phyloP scores from a whole-genome alignment of 2,797 vertebrate genomes.

The Chiloscyllium punctatum region DNA sequence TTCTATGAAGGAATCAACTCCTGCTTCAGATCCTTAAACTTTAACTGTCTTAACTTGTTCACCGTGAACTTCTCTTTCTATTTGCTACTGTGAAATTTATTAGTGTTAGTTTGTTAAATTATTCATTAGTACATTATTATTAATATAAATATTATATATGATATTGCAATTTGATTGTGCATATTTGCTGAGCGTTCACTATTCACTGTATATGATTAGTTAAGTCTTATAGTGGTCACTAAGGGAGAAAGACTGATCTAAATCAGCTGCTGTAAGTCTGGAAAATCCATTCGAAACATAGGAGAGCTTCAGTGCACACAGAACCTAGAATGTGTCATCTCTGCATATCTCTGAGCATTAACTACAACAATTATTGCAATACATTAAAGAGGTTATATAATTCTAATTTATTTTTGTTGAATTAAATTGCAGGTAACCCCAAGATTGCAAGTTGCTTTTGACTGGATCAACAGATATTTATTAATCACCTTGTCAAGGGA shows the following conservation, averaged over 20 bases:
- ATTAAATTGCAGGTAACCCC: not conserved
- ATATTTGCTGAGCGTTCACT: not conserved
- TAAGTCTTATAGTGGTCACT: not conserved
- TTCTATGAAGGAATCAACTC: not conserved
- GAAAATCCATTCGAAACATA: not conserved
- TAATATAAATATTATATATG: no score
- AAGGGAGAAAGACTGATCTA: not conserved
- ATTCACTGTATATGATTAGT: not conserved
- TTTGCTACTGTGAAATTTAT: not conserved
- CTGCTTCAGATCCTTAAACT: not conserved
- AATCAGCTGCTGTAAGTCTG: not conserved
- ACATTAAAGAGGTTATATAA: not conserved
- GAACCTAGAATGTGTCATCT: not conserved
- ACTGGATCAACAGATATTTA: not conserved
- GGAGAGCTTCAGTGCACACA: not conserved
- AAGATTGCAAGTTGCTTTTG: not conserved
- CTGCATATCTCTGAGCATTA: not conserved
- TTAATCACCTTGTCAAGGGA: no score
- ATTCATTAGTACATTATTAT: no score
- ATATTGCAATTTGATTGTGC: not conserved
- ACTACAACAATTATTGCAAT: not conserved
- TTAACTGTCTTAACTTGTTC: not conserved
- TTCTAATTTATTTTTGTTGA: not conserved
- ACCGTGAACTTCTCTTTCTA: not conserved
- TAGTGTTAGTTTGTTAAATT: not conserved